Evolutionary conservation across 2,797 vertebrate species (phyloP).

Genomic region (Mormyrus hasselquistii): DNA sequence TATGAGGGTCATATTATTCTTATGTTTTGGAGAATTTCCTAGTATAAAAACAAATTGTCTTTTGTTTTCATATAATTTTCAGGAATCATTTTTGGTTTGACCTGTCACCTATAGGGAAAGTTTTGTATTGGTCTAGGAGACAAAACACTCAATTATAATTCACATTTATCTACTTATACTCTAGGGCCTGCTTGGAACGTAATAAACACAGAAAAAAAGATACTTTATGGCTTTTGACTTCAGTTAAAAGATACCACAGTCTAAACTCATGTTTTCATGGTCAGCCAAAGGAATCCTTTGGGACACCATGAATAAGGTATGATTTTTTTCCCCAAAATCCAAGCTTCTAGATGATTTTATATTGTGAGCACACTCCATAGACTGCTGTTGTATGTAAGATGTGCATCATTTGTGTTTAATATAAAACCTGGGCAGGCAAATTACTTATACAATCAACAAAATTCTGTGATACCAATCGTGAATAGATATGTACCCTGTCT

Average conservation of each 20-base stretch:
- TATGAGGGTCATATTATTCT: neutral
- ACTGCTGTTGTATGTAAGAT: neutral
- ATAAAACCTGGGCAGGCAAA: neutral
- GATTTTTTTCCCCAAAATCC: neutral
- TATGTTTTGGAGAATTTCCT: neutral
- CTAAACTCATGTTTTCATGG: neutral
- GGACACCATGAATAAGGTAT: neutral
- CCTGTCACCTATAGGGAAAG: neutral
- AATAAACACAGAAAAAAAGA: neutral
- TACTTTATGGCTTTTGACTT: slow-evolving; percentile 1
- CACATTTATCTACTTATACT: neutral
- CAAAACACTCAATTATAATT: slow-evolving; percentile 4
- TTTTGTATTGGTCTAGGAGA: neutral
- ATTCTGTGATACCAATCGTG: neutral
- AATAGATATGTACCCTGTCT: neutral
- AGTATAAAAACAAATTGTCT: neutral
- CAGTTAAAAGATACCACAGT: neutral
- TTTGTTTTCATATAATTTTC: slow-evolving; percentile 2
- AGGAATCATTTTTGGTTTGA: neutral
- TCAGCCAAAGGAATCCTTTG: neutral
- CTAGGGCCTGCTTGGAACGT: neutral
- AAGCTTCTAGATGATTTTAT: neutral
- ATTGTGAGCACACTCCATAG: neutral
- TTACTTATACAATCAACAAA: neutral
- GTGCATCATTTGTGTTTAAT: neutral